A percentile compares a stretch with the other conserved stretches of the same genome.
Conservation (phyloP, 2,888 invertebrate species). For the Drosophila subsilvestris region DNA sequence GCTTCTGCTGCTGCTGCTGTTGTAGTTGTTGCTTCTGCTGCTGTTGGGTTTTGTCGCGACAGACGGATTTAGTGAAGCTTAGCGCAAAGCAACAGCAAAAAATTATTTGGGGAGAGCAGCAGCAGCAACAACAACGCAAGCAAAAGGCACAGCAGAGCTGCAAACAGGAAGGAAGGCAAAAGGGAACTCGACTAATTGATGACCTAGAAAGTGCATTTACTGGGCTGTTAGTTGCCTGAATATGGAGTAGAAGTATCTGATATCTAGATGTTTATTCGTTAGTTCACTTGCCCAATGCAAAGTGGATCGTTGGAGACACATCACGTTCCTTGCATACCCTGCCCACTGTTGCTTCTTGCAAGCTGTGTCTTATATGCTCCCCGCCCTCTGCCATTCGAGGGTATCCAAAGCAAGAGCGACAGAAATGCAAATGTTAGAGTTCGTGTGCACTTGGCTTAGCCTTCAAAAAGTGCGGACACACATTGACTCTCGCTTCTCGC, state of each 20-base stretch:
- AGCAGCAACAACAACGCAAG: constrained; percentile 1
- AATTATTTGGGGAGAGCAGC: constrained; percentile 18
- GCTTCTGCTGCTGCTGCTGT: constrained; percentile 37
- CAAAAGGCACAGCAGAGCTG: constrained; percentile 1
- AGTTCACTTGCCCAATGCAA: no score
- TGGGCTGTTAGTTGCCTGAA: background rate
- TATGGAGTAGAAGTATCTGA: no score
- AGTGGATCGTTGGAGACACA: no score
- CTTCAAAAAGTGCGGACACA: constrained; percentile 67
- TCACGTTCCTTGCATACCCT: no score
- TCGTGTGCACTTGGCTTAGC: constrained; percentile 50
- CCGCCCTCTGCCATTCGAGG: constrained; percentile 16
- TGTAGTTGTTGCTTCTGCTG: constrained; percentile 33
- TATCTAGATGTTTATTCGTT: no score
- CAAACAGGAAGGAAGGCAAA: constrained; percentile 5
- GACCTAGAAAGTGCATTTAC: constrained; percentile 2
- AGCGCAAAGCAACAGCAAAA: constrained; percentile 52
- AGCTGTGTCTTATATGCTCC: background rate
- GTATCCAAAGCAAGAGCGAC: constrained; percentile 45
- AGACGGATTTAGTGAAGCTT: constrained; percentile 72
- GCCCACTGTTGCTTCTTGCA: no score
- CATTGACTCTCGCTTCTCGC: constrained; percentile 52
- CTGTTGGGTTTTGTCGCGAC: constrained; percentile 60
- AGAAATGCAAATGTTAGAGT: constrained; percentile 59
- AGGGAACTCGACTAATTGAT: constrained; percentile 20